A percentile compares a stretch with the other conserved stretches of the same genome.
phyloP scores from a whole-genome alignment of 2,113 vertebrate species.

The Dromiciops gliroides region DNA sequence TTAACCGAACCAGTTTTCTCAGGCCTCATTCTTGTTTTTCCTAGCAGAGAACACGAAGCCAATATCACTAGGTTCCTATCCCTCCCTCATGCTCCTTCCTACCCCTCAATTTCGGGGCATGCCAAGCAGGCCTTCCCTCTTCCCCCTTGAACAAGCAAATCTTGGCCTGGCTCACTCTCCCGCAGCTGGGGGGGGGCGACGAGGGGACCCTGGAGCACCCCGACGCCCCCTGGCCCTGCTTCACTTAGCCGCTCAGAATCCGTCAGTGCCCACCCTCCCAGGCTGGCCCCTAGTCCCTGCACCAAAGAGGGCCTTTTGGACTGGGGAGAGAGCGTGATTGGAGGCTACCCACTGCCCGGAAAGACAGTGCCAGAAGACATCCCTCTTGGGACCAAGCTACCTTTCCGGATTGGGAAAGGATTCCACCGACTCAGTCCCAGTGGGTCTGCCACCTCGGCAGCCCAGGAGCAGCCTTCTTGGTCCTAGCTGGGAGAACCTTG shows the following conservation, averaged over 20 bases:
- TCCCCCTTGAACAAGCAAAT: background rate
- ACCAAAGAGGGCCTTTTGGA: background rate
- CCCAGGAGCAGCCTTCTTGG: background rate
- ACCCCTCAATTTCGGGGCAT: background rate
- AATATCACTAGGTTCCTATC: background rate
- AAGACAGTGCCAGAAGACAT: background rate
- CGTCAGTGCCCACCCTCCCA: background rate
- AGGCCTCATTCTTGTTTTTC: background rate
- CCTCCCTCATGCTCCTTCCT: background rate
- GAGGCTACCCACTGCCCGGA: background rate
- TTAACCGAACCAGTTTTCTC: background rate
- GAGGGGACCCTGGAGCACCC: background rate
- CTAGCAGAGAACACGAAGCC: background rate
- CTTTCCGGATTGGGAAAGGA: too few relatives aligned
- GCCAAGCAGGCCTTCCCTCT: background rate
- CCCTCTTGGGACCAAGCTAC: background rate
- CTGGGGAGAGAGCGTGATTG: background rate
- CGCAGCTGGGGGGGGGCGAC: background rate
- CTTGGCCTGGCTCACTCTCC: background rate
- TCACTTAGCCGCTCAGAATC: background rate
- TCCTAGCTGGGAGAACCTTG: background rate
- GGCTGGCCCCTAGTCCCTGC: background rate
- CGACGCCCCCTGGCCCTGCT: background rate
- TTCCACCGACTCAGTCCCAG: background rate
- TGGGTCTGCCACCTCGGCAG: background rate